These are phyloP conservation scores for Nasua narica DNA, from an alignment of 2,797 vertebrate genomes.

Conservation along the genomic window DNA sequence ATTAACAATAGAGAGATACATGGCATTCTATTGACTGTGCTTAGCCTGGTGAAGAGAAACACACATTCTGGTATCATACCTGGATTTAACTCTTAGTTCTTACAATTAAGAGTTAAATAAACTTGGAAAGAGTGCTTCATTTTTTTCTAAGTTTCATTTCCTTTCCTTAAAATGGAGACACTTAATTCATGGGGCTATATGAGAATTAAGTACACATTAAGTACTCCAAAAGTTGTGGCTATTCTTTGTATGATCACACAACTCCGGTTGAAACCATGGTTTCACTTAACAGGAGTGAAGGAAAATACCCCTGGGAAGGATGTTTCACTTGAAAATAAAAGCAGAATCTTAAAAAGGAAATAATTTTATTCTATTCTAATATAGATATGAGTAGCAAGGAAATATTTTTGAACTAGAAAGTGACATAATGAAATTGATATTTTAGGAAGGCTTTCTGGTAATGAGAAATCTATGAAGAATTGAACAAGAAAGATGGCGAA, in stretches of 20 bases:
- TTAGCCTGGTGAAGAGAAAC: neutral
- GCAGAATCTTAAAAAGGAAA: neutral
- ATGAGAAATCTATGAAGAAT: neutral
- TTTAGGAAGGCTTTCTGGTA: neutral
- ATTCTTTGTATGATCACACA: neutral
- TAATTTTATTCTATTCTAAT: neutral
- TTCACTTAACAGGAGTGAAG: neutral
- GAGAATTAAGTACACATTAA: neutral
- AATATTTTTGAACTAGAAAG: neutral
- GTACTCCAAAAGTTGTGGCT: neutral
- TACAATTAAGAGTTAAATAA: neutral
- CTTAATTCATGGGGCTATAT: neutral
- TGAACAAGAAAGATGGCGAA: neutral
- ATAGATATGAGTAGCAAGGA: neutral
- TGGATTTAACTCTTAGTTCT: neutral
- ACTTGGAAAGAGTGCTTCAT: neutral
- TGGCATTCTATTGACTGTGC: neutral
- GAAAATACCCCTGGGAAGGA: neutral
- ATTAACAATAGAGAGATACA: neutral
- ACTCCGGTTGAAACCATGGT: neutral
- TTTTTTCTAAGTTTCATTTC: neutral
- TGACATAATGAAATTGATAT: neutral
- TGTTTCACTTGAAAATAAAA: neutral
- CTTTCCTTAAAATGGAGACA: neutral
- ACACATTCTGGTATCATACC: neutral